phyloP scores from a whole-genome alignment of 2,113 vertebrate genomes.

The Urocolius indicus region DNA sequence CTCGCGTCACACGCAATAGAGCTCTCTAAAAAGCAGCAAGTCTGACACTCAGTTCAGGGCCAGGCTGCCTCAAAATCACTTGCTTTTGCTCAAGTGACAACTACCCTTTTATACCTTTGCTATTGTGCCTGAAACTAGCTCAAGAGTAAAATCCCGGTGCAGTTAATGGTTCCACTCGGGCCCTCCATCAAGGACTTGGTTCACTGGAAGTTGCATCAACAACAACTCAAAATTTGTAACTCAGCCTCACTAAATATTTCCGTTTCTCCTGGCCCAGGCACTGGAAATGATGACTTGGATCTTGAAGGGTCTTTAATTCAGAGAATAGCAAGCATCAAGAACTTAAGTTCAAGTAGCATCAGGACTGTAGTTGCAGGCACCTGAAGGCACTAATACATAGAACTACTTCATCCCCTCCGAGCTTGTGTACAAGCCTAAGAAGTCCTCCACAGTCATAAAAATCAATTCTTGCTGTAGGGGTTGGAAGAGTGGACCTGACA shows the following conservation, averaged over 20 bases:
- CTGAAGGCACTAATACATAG: neutral
- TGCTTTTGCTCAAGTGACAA: neutral
- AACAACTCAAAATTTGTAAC: neutral
- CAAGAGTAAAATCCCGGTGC: neutral
- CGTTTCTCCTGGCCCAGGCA: conserved; percentile 2
- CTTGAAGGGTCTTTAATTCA: conserved; percentile 31
- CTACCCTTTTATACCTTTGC: neutral
- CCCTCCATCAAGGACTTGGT: neutral
- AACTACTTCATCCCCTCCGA: neutral
- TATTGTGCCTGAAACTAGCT: neutral
- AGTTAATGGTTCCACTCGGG: neutral
- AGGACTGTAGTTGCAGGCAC: neutral
- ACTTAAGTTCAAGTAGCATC: neutral
- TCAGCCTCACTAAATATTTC: neutral
- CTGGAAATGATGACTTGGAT: neutral
- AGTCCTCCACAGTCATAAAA: neutral
- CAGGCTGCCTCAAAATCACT: neutral
- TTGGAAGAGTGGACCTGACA: neutral
- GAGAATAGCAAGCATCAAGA: conserved; percentile 3
- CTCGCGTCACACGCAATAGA: neutral
- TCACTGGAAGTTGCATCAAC: neutral
- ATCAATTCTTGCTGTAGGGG: neutral
- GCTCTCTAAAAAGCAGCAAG: neutral
- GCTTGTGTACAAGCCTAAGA: fast-evolving
- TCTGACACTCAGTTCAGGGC: neutral